Evolutionary conservation across 2,113 vertebrate species (phyloP).

Genomic region (Coturnix japonica): DNA sequence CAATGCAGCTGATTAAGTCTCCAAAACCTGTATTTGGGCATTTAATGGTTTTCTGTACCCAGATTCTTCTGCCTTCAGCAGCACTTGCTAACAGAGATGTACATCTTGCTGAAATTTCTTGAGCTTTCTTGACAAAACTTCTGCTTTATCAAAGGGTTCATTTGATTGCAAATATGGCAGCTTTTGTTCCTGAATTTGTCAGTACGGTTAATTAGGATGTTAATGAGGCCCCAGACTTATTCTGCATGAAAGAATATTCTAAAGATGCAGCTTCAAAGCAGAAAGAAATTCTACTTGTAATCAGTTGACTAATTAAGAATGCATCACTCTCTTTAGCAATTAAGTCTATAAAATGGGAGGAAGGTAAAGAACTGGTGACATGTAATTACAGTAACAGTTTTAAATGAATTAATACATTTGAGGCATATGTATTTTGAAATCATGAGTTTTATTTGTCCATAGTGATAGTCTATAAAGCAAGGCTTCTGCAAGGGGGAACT

Average conservation of each 20-base stretch:
- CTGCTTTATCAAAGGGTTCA: not conserved
- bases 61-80: not conserved
- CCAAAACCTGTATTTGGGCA: not conserved
- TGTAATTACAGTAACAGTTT: not conserved
- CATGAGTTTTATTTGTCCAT: not conserved
- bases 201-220: conserved; percentile 5
- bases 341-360: not conserved
- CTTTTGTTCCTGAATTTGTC: conserved; percentile 11
- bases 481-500: not conserved
- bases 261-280: not conserved
- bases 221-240: conserved; percentile 11
- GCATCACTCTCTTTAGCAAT: not conserved
- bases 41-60: not conserved
- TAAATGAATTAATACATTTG: not conserved
- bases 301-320: conserved; percentile 28
- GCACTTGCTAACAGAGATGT: not conserved
- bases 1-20: not conserved
- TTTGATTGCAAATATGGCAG: not conserved
- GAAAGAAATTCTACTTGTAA: not conserved
- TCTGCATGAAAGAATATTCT: conserved; percentile 2
- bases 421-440: not conserved
- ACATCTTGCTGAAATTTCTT: not conserved
- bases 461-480: not conserved
- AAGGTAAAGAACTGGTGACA: not conserved
- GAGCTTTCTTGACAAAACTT: not conserved